These are phyloP conservation scores for Xyrauchen texanus DNA, from an alignment of 2,113 vertebrate genomes.

Conservation along the genomic window DNA sequence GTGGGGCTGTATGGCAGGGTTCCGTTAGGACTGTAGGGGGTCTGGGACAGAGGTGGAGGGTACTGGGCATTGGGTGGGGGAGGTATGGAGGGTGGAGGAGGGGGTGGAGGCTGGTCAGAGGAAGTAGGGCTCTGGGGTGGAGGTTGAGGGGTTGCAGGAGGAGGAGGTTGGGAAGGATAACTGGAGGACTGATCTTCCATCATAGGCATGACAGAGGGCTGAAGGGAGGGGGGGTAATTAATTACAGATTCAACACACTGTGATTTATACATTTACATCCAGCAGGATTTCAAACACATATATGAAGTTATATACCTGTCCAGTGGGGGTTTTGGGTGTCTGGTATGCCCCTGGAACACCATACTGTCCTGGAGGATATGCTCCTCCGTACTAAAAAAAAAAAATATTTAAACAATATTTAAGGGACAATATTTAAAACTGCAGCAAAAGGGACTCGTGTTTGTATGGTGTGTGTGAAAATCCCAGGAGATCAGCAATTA, in stretches of 20 bases:
- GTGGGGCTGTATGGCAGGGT: conserved; percentile 65
- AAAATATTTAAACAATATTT: conserved; percentile 9
- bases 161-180: conserved; percentile 71
- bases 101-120: conserved; percentile 73
- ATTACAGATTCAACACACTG: no score
- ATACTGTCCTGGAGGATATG: conserved; percentile 83
- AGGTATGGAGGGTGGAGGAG: conserved; percentile 68
- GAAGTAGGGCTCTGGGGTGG: conserved; percentile 73
- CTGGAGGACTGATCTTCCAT: conserved; percentile 72
- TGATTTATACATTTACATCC: no score
- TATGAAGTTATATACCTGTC: conserved; percentile 65
- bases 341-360: conserved; percentile 73
- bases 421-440: no score
- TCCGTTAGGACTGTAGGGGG: conserved; percentile 66
- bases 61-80: conserved; percentile 72
- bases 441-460: no score
- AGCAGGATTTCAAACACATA: no score
- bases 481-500: no score
- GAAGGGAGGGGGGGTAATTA: conserved; percentile 7
- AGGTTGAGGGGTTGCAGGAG: conserved; percentile 67
- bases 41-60: conserved; percentile 68
- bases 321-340: conserved; percentile 72
- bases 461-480: no score
- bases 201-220: conserved; percentile 72
- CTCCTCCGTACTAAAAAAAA: conserved; percentile 71